Evolutionary conservation across 1,140 invertebrate genomes (phyloP).

Genomic region (Lepidurus apus): DNA sequence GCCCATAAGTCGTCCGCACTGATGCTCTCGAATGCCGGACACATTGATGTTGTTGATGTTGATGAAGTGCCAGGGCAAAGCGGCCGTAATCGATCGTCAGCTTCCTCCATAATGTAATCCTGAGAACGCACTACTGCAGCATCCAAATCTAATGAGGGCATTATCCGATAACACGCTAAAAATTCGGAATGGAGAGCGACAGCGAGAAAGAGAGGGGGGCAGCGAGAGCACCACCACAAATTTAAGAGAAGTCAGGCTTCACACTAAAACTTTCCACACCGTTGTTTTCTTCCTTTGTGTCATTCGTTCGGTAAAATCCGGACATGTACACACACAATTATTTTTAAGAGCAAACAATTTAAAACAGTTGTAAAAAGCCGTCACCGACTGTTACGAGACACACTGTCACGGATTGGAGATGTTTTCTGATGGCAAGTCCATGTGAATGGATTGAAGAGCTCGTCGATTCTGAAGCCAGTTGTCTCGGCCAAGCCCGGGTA

Average conservation of each 20-base stretch:
- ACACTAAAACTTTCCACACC: no score
- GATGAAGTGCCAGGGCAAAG: not conserved
- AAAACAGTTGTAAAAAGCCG: not conserved
- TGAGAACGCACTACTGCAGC: constrained; percentile 6
- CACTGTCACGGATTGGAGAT: not conserved
- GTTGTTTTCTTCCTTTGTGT: no score
- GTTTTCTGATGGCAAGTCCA: not conserved
- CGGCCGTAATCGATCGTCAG: constrained; percentile 11
- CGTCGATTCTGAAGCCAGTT: not conserved
- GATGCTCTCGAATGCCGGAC: constrained; percentile 28
- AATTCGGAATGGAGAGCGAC: no score
- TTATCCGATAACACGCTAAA: not conserved
- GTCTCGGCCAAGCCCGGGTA: not conserved
- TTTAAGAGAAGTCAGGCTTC: no score
- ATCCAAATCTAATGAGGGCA: not conserved
- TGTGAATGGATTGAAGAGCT: not conserved
- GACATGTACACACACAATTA: no score
- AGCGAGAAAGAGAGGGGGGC: not conserved
- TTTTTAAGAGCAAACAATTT: no score
- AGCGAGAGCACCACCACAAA: not conserved
- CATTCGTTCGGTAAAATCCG: no score
- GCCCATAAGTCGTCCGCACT: constrained; percentile 31
- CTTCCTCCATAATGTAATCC: not conserved
- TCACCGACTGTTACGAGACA: not conserved
- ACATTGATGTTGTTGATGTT: not conserved